phyloP scores from a whole-genome alignment of 2,888 invertebrate species.

The Tineola bisselliella region DNA sequence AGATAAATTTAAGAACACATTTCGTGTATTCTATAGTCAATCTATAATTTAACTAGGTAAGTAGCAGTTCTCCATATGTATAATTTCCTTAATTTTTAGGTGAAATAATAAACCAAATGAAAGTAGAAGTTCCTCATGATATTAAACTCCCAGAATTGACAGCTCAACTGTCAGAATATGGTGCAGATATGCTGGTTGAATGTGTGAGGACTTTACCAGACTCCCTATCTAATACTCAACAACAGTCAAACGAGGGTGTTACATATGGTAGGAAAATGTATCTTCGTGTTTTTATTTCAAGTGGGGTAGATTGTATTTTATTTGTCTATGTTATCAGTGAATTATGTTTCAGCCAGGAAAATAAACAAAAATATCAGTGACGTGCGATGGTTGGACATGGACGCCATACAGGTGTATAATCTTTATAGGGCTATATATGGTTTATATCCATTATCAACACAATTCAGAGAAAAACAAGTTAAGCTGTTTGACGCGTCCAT shows the following conservation, averaged over 20 bases:
- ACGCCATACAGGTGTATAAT: conserved; percentile 73
- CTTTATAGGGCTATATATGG: conserved; percentile 76
- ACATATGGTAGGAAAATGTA: conserved; percentile 72
- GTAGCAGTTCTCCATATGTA: too few relatives aligned
- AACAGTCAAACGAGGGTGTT: conserved; percentile 70
- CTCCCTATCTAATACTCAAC: conserved; percentile 63
- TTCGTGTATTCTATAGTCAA: too few relatives aligned
- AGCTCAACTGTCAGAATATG: conserved; percentile 71
- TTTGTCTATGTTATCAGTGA: neutral
- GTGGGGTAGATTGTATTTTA: too few relatives aligned
- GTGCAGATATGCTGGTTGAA: conserved; percentile 73
- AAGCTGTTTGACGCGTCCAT: conserved; percentile 71
- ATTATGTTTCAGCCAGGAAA: conserved; percentile 75
- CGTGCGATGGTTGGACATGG: conserved; percentile 74
- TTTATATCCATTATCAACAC: conserved; percentile 70
- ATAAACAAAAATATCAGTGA: conserved; percentile 69
- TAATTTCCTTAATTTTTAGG: conserved; percentile 34
- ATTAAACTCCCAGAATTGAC: conserved; percentile 74
- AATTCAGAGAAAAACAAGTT: conserved; percentile 67
- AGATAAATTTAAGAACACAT: too few relatives aligned
- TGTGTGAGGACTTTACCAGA: conserved; percentile 69
- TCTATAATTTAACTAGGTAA: neutral
- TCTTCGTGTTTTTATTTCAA: too few relatives aligned
- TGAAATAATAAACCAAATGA: conserved; percentile 70
- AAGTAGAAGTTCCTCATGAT: conserved; percentile 62